Evolutionary conservation across 2,113 vertebrate species (phyloP).

Genomic region (Riparia riparia): DNA sequence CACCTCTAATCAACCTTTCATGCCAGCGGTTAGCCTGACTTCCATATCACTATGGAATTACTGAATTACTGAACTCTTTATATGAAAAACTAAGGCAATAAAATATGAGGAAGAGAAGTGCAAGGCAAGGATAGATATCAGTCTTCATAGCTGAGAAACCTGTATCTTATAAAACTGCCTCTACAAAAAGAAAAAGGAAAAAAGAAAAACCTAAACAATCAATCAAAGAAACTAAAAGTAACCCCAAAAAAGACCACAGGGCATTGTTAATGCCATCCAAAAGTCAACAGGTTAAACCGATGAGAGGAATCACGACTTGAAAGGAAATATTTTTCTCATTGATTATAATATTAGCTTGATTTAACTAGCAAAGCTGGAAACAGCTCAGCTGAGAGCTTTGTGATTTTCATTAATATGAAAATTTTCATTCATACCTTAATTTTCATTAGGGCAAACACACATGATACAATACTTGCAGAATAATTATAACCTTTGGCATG

Average conservation of each 20-base stretch:
- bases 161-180: background rate
- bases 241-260: rapidly evolving
- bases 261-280: background rate
- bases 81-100: background rate
- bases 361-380: background rate
- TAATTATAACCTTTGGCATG: background rate
- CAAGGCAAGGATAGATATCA: background rate
- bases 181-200: background rate
- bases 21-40: background rate
- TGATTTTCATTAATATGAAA: background rate
- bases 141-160: background rate
- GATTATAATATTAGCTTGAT: background rate
- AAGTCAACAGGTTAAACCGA: background rate
- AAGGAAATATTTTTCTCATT: background rate
- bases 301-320: background rate
- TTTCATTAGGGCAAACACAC: background rate
- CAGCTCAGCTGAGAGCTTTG: background rate
- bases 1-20: background rate
- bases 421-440: background rate
- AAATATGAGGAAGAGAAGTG: background rate
- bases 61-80: background rate
- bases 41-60: background rate
- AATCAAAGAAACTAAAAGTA: rapidly evolving
- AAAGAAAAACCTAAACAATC: background rate
- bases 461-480: background rate